phyloP scores from a whole-genome alignment of 2,113 vertebrate species.

The Embiotoca jacksoni region DNA sequence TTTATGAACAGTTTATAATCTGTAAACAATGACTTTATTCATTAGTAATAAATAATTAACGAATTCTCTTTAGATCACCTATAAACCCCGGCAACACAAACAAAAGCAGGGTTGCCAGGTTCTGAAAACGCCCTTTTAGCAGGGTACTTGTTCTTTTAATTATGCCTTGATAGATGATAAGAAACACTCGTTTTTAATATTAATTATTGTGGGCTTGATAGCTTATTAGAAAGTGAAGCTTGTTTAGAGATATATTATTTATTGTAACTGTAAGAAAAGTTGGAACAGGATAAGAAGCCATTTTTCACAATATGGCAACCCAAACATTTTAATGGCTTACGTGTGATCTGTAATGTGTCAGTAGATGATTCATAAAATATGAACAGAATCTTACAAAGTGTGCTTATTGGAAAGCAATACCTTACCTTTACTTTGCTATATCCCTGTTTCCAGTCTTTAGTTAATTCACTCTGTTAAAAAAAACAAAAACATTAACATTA shows the following conservation, averaged over 20 bases:
- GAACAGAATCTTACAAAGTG: too few species aligned
- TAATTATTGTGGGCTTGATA: not conserved
- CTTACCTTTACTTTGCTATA: too few species aligned
- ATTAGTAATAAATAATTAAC: slow-evolving; percentile 1
- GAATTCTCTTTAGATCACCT: not conserved
- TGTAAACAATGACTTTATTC: too few species aligned
- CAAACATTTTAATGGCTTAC: too few species aligned
- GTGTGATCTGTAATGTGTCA: too few species aligned
- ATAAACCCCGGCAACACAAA: not conserved
- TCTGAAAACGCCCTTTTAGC: not conserved
- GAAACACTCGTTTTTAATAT: not conserved
- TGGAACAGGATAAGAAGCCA: not conserved
- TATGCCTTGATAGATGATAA: not conserved
- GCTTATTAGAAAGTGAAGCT: not conserved
- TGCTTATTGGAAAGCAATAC: too few species aligned
- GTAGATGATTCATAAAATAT: too few species aligned
- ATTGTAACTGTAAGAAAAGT: not conserved
- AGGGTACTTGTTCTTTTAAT: not conserved
- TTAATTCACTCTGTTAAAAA: too few species aligned
- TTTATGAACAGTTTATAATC: not conserved
- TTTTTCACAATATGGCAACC: too few species aligned
- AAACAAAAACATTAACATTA: too few species aligned
- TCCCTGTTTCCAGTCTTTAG: too few species aligned
- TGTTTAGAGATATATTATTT: too few species aligned
- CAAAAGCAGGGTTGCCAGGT: not conserved